Evolutionary conservation across 2,797 vertebrate species (phyloP).

Genomic region (Gadopsis bispinosus): DNA sequence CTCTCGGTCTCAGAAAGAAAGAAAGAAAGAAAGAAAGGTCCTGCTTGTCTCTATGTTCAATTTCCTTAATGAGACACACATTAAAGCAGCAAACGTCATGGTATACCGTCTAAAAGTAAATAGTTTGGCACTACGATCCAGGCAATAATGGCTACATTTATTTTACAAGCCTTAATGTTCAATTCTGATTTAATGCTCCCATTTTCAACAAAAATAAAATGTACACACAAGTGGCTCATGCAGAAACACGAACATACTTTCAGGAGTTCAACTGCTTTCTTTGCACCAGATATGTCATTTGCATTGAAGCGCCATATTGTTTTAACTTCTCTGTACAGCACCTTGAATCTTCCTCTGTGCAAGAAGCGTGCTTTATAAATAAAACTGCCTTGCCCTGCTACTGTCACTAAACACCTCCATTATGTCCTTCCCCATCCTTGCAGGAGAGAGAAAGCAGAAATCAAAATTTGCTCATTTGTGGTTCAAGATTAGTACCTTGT

Average conservation of each 20-base stretch:
- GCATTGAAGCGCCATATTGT: background rate
- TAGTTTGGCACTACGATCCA: slow-evolving; percentile 13
- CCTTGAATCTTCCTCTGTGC: too few species aligned
- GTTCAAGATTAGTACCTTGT: background rate
- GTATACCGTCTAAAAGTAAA: slow-evolving; percentile 16
- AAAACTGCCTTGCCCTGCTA: too few species aligned
- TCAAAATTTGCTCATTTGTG: background rate
- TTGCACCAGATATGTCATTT: slow-evolving; percentile 23
- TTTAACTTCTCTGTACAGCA: too few species aligned
- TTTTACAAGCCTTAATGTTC: slow-evolving; percentile 9
- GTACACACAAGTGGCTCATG: background rate
- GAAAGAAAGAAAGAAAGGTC: background rate
- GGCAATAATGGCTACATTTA: slow-evolving; percentile 25
- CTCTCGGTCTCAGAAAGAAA: background rate
- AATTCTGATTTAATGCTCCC: slow-evolving; percentile 12
- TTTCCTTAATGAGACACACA: slow-evolving; percentile 8
- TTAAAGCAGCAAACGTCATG: slow-evolving; percentile 22
- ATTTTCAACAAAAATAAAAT: slow-evolving; percentile 12
- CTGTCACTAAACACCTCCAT: background rate
- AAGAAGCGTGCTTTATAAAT: too few species aligned
- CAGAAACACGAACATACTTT: background rate
- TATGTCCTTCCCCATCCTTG: slow-evolving; percentile 1
- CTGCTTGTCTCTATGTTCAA: background rate
- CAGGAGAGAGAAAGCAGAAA: background rate
- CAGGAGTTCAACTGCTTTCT: background rate